Evolutionary conservation across 2,888 invertebrate species (phyloP).

Genomic region (Dendrolimus pini): DNA sequence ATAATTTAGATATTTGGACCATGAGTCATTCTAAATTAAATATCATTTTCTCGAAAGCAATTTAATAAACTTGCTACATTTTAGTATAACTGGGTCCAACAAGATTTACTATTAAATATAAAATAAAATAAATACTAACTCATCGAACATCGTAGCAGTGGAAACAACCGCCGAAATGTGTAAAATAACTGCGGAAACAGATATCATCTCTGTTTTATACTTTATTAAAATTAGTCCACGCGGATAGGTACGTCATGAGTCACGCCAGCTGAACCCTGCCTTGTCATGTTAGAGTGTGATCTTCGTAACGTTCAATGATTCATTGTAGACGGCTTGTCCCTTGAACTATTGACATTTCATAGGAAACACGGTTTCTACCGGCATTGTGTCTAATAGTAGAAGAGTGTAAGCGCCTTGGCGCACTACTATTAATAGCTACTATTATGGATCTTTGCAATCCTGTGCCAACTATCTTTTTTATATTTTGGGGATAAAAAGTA

Average conservation of each 20-base stretch:
- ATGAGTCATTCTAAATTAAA: too few species aligned
- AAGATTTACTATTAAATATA: not conserved
- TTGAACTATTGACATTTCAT: constrained; percentile 48
- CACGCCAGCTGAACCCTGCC: constrained; percentile 23
- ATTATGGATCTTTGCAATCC: too few species aligned
- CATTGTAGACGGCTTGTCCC: constrained; percentile 26
- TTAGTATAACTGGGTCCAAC: too few species aligned
- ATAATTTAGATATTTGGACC: too few species aligned
- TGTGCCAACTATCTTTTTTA: too few species aligned
- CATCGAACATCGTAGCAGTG: not conserved
- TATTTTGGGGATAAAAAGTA: too few species aligned
- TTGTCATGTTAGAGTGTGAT: constrained; percentile 19
- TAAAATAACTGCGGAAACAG: not conserved
- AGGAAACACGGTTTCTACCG: constrained; percentile 9
- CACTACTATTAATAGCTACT: too few species aligned
- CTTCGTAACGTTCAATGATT: constrained; percentile 30
- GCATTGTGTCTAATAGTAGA: not conserved
- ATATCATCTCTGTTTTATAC: constrained; percentile 3
- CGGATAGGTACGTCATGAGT: constrained; percentile 49
- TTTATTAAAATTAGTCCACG: constrained; percentile 31
- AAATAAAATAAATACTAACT: not conserved
- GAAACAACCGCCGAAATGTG: not conserved
- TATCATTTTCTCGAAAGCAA: too few species aligned
- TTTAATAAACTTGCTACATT: too few species aligned
- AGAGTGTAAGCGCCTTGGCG: not conserved